Percentiles rank a stretch among this genome's conserved stretches.
phyloP scores from a whole-genome alignment of 1,140 invertebrate genomes.

The Camponotus vicinus region DNA sequence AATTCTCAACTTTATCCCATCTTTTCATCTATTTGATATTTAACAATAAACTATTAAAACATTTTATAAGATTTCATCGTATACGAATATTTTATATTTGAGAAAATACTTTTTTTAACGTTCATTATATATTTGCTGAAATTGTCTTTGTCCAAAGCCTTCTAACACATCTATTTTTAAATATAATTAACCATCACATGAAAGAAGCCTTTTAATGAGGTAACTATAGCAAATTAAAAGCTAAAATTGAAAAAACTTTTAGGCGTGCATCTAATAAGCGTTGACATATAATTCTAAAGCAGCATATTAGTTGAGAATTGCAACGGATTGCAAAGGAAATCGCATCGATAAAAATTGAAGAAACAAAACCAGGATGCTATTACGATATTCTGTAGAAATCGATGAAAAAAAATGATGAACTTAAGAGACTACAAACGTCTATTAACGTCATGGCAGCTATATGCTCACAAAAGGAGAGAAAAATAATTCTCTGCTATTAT shows the following conservation, averaged over 20 bases:
- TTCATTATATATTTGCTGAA: neutral
- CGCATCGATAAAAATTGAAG: slow-evolving; percentile 28
- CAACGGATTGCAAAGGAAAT: slow-evolving; percentile 25
- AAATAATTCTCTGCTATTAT: slow-evolving; percentile 22
- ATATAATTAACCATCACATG: neutral
- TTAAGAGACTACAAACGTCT: slow-evolving; percentile 9
- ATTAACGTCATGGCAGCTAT: slow-evolving; percentile 5
- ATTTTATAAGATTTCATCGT: neutral
- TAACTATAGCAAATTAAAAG: neutral
- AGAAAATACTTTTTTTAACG: neutral
- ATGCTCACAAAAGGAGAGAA: slow-evolving; percentile 33
- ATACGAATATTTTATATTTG: neutral
- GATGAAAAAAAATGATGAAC: slow-evolving; percentile 16
- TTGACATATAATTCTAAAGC: neutral
- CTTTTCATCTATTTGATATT: neutral
- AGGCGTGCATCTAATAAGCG: neutral
- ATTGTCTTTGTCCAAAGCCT: neutral
- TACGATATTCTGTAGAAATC: slow-evolving; percentile 4
- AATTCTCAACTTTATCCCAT: slow-evolving; percentile 33
- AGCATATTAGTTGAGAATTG: slow-evolving; percentile 30
- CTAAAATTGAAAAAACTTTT: neutral
- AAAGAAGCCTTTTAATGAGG: neutral
- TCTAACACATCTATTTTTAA: neutral
- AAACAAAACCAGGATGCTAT: slow-evolving; percentile 18
- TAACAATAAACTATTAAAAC: slow-evolving; percentile 10